Evolutionary conservation across 2,888 invertebrate genomes (phyloP), one percentile per base, ranked within the genome.

Genomic region (Encarsia formosa): DNA sequence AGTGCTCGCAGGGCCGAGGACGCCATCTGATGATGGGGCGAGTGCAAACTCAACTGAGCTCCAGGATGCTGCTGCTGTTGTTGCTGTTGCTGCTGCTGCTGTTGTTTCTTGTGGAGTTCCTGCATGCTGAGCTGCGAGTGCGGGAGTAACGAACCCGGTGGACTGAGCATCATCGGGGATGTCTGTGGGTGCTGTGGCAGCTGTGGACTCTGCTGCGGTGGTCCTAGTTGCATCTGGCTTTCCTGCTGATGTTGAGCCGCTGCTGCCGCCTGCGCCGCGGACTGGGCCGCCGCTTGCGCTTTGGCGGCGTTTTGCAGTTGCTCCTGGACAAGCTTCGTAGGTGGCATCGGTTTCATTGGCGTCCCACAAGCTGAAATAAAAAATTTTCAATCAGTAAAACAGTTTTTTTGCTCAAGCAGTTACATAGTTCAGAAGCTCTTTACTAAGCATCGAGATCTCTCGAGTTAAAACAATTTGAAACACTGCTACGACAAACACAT

Each of bases 91-190:
- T 76, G 74, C 61, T 80, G 78, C 64, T 78, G 79, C 48, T 61
- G 63, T 65, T 63, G 61, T 77, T 79, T 76, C 76, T 78, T 68
- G 75, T 78, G 63, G 40, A 81, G 78, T 54, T 81, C 84, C 34
- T 82, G 83, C 59, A 87, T 74, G 42, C 81, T 83, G 24, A 52
- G 32, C 41, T 74, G 74, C 1, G 83, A 79, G 68, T 87, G 88
- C 67, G 86, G 87, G 38, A 86, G 87, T 16, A 87, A 87, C 63
- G 86, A 79, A 8, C 87, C 87, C 0, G 88, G 85, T 5, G 88
- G 87, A 2, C 88, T 87, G 2, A 88, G 73, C 62, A 88, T 77
- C 78, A 88, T 82, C 5, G 84, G 81, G 20, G 82, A 77, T 2
- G 56, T 5, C 40, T 64, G 69, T 6, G 66, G 65, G 47, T 54